Conservation (phyloP, 2,888 invertebrate genomes). For the Monochamus alternatus region DNA sequence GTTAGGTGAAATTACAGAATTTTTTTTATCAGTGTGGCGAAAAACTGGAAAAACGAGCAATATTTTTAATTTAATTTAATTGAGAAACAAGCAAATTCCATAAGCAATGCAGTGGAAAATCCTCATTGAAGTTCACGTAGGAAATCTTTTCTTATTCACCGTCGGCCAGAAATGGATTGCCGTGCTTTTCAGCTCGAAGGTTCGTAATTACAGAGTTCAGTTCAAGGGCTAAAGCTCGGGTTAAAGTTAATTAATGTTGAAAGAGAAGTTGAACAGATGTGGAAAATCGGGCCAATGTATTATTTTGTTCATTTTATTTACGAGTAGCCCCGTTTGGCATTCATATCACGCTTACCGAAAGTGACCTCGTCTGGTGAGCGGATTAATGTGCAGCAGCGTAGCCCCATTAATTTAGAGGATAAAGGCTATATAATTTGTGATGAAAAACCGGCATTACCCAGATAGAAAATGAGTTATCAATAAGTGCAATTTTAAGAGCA, state of each 20-base stretch:
- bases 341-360: slow-evolving; percentile 42
- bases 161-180: slow-evolving; percentile 29
- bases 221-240: slow-evolving; percentile 47
- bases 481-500: no score
- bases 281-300: slow-evolving; percentile 49
- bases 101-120: slow-evolving; percentile 13
- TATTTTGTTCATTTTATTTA: slow-evolving; percentile 50
- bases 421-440: slow-evolving; percentile 25
- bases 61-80: no score
- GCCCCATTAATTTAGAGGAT: slow-evolving; percentile 45
- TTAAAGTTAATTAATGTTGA: slow-evolving; percentile 48
- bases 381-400: slow-evolving; percentile 39
- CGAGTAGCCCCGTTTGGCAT: slow-evolving; percentile 33
- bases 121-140: slow-evolving; percentile 7
- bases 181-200: slow-evolving; percentile 40
- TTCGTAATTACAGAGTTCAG: slow-evolving; percentile 44
- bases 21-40: no score
- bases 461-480: no score
- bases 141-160: slow-evolving; percentile 26
- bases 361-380: slow-evolving; percentile 40
- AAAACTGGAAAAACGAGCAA: no score
- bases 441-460: background rate
- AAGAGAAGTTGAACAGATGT: slow-evolving; percentile 49
- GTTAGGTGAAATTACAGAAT: no score
- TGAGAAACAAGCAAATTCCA: background rate